phyloP scores from a whole-genome alignment of 2,888 invertebrate species.

The Nephrotoma guestfalica region DNA sequence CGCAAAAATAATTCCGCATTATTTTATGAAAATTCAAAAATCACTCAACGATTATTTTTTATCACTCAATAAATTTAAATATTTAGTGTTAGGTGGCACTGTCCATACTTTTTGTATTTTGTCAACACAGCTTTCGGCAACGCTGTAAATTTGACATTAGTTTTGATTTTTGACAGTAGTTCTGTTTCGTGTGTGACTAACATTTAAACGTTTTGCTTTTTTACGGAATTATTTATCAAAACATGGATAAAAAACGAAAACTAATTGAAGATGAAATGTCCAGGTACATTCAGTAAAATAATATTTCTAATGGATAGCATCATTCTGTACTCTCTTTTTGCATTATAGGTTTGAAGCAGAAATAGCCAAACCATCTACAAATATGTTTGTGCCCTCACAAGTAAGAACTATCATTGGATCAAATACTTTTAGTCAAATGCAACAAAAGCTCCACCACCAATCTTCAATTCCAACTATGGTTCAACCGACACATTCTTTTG shows the following conservation, averaged over 20 bases:
- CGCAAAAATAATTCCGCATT: too few species aligned
- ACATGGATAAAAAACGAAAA: conserved; percentile 14
- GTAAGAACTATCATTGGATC: conserved; percentile 54
- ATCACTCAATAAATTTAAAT: too few species aligned
- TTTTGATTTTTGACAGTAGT: neutral
- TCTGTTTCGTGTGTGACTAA: neutral
- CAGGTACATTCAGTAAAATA: conserved; percentile 37
- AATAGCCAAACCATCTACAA: conserved; percentile 44
- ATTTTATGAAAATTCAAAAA: too few species aligned
- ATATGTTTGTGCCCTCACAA: conserved; percentile 35
- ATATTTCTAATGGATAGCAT: neutral
- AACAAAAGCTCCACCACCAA: conserved; percentile 47
- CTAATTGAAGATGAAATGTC: conserved; percentile 88
- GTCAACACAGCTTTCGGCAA: too few species aligned
- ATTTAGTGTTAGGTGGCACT: too few species aligned
- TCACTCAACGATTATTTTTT: too few species aligned
- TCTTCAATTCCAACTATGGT: conserved; percentile 21
- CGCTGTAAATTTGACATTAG: too few species aligned
- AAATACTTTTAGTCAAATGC: conserved; percentile 55
- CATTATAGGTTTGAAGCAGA: conserved; percentile 71
- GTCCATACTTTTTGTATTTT: too few species aligned
- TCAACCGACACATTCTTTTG: conserved; percentile 26
- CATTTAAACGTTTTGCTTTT: neutral
- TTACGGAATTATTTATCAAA: neutral
- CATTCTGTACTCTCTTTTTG: neutral